These are phyloP conservation scores for Brachyopa scutellaris DNA, from an alignment of 2,888 invertebrate species.

Conservation along the genomic window DNA sequence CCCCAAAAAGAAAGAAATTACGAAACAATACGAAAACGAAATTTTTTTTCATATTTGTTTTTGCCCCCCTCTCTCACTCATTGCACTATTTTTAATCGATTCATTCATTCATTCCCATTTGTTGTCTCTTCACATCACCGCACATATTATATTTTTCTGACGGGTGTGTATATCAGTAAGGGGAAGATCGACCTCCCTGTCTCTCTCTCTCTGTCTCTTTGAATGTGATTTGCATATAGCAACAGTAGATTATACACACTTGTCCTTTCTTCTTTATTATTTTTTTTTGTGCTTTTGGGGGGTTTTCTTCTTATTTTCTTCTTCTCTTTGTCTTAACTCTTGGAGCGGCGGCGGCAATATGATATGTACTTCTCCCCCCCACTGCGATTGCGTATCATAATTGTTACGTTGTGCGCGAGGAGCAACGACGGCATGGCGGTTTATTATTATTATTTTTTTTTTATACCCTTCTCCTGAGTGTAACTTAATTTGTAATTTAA, in stretches of 20 bases:
- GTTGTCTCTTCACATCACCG: not conserved
- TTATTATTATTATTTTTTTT: slow-evolving; percentile 15
- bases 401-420: slow-evolving; percentile 56
- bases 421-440: slow-evolving; percentile 46
- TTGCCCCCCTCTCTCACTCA: too few relatives aligned
- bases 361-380: slow-evolving; percentile 27
- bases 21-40: not conserved
- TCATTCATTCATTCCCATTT: not conserved
- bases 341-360: slow-evolving; percentile 49
- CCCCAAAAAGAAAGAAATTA: not conserved
- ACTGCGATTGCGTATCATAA: slow-evolving; percentile 51
- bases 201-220: not conserved
- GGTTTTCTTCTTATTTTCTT: not conserved
- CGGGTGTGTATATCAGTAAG: too few relatives aligned
- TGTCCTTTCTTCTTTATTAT: not conserved
- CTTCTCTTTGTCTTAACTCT: not conserved
- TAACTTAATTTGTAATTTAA: not conserved
- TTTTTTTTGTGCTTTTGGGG: not conserved
- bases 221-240: slow-evolving; percentile 39
- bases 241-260: slow-evolving; percentile 29
- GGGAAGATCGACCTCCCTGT: too few relatives aligned
- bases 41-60: too few relatives aligned
- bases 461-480: not conserved
- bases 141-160: too few relatives aligned
- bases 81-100: slow-evolving; percentile 53